Base-by-base conservation (phyloP, 2,797 vertebrate species). In the Tadarida brasiliensis region DNA sequence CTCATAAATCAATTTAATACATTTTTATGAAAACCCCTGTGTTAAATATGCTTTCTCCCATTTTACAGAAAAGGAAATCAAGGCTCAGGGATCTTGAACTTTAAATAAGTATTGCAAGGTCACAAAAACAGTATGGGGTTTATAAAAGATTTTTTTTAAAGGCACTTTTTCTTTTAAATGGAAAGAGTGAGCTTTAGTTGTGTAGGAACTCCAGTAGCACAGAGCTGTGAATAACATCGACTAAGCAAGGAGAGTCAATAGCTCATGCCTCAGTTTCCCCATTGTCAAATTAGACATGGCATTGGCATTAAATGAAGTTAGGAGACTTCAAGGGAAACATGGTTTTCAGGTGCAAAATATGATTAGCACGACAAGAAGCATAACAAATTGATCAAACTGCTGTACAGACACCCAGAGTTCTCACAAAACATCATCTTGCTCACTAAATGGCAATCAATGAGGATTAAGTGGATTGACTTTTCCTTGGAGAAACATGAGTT, bases 361-460 rank as follows among this genome's bases (percentile, higher is more conserved):
- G 91, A 97, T 98, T 97, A 97, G 49, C 93, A 94, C 96, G 94
- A 97, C 94, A 96, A 94, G 90, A 90, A 96, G 84, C 67, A 92
- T 92, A 96, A 90, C 87, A 97, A 96, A 97, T 94, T 97, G 97
- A 97, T 94, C 94, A 96, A 89, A 47, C 83, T 96, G 67, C 94
- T 94, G 87, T 68, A 96, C 94, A 97, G 94, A 94, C 84, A 97
- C 84, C 22, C 73, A 80, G 96, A 92, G 93, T 95, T 95, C 95
- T 97, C 96, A 96, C 87, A 96, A 93, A 96, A 93, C 90, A 94
- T 96, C 90, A 96, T 96, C 95, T 92, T 93, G 87, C 73, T 68
- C 90, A 96, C 94, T 97, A 97, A 97, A 96, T 88, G 94, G 91
- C 94, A 97, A 95, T 97, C 96, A 97, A 96, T 98, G 91, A 98